phyloP scores from a whole-genome alignment of 2,797 vertebrate species.

The Pampus argenteus region DNA sequence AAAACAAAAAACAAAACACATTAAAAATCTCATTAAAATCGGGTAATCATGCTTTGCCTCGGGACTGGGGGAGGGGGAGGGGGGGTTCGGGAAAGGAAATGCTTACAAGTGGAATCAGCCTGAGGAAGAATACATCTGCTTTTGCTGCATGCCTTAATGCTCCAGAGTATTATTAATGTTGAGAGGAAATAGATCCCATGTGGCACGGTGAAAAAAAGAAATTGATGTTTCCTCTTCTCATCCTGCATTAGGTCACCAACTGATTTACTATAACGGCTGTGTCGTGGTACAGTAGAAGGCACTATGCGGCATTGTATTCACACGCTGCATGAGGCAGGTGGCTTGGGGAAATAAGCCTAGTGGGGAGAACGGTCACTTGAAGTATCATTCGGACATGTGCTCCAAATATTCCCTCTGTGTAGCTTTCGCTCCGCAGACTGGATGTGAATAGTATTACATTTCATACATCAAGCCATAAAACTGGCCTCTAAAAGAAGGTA shows the following conservation, averaged over 20 bases:
- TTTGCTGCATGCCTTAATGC: conserved; percentile 82
- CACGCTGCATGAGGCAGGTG: conserved; percentile 70
- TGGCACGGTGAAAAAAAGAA: conserved; percentile 62
- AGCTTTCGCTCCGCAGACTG: conserved; percentile 28
- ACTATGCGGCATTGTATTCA: conserved; percentile 53
- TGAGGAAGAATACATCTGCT: conserved; percentile 82
- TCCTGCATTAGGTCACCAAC: conserved; percentile 76
- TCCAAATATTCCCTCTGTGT: conserved; percentile 51
- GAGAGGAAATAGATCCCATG: conserved; percentile 83
- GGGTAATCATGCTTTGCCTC: conserved; percentile 83
- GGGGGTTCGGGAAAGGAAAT: conserved; percentile 69
- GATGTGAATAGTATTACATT: conserved; percentile 27
- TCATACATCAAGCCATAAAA: conserved; percentile 27
- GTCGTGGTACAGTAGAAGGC: conserved; percentile 48
- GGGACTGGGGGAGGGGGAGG: conserved; percentile 51
- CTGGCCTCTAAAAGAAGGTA: neutral
- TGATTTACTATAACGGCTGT: conserved; percentile 70
- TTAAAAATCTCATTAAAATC: conserved; percentile 86
- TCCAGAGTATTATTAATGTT: conserved; percentile 80
- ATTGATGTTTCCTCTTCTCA: conserved; percentile 70
- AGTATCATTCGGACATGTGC: conserved; percentile 45
- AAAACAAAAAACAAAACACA: conserved; percentile 70
- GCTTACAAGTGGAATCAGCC: conserved; percentile 81
- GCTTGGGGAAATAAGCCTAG: conserved; percentile 61
- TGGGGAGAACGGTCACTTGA: conserved; percentile 57